Evolutionary conservation across 2,797 vertebrate genomes (phyloP).

Genomic region (Brachyrhaphis roseni): DNA sequence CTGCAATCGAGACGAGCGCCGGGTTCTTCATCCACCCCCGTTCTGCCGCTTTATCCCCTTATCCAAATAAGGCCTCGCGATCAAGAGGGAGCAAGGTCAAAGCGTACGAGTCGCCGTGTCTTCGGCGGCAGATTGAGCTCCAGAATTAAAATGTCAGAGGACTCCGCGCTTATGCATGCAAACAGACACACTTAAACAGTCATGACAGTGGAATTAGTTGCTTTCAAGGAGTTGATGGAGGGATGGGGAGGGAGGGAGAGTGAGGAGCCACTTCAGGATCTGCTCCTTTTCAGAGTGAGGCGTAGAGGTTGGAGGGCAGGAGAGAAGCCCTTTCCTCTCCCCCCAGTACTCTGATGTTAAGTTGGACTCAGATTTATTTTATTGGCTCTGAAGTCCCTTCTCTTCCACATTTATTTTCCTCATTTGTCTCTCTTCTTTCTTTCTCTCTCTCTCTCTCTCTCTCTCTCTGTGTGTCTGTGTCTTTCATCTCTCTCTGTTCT

Average conservation of each 20-base stretch:
- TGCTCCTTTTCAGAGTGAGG: slow-evolving; percentile 60
- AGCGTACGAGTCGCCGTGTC: slow-evolving; percentile 16
- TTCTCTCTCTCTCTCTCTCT: slow-evolving; percentile 18
- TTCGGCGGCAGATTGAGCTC: background rate
- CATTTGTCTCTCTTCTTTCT: slow-evolving; percentile 60
- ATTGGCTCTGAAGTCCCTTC: slow-evolving; percentile 68
- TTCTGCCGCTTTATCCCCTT: slow-evolving; percentile 44
- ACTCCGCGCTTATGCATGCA: slow-evolving; percentile 31
- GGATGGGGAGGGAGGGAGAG: slow-evolving; percentile 10
- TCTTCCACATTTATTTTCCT: slow-evolving; percentile 72
- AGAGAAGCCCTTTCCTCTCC: slow-evolving; percentile 36
- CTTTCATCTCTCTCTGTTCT: slow-evolving; percentile 48
- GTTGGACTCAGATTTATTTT: slow-evolving; percentile 70
- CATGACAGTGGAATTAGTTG: slow-evolving; percentile 68
- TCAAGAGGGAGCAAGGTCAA: slow-evolving; percentile 61
- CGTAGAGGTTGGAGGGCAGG: slow-evolving; percentile 36
- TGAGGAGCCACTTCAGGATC: slow-evolving; percentile 63
- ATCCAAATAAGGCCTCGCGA: slow-evolving; percentile 44
- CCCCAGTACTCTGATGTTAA: slow-evolving; percentile 45
- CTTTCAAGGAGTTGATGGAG: slow-evolving; percentile 58
- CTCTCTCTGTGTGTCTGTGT: background rate
- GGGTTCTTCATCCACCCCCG: slow-evolving; percentile 39
- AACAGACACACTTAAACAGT: slow-evolving; percentile 55
- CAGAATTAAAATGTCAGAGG: slow-evolving; percentile 40
- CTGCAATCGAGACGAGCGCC: slow-evolving; percentile 35